These are phyloP conservation scores for Monoplex corrugatus DNA, from an alignment of 2,888 invertebrate genomes.

Conservation along the genomic window DNA sequence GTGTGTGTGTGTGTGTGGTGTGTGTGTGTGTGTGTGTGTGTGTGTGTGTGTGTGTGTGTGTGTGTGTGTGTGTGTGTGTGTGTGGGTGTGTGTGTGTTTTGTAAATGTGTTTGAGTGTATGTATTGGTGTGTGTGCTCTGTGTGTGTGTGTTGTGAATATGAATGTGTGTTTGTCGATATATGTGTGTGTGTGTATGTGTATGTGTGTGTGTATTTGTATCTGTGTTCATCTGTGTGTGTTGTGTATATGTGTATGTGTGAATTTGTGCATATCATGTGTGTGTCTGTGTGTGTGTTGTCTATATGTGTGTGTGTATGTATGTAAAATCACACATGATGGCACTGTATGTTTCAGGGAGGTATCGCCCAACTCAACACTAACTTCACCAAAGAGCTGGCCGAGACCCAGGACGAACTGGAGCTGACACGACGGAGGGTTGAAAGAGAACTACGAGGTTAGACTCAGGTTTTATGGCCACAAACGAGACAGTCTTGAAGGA, in stretches of 20 bases:
- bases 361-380: constrained; percentile 71
- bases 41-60: background rate
- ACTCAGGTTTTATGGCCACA: background rate
- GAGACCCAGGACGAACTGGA: constrained; percentile 68
- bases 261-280: too few relatives aligned
- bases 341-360: constrained; percentile 69
- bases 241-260: background rate
- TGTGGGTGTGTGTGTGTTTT: too few relatives aligned
- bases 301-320: background rate
- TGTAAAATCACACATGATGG: background rate
- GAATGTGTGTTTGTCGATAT: too few relatives aligned
- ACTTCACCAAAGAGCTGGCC: constrained; percentile 72
- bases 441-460: constrained; percentile 53
- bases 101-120: background rate
- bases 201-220: background rate
- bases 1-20: too few relatives aligned
- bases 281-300: constrained; percentile 28
- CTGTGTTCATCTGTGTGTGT: background rate
- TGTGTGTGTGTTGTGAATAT: background rate
- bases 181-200: too few relatives aligned
- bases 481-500: too few relatives aligned
- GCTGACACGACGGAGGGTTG: constrained; percentile 56
- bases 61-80: too few relatives aligned
- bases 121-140: too few relatives aligned
- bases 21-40: background rate